Base-by-base conservation (phyloP, 2,888 invertebrate genomes). In the Trissolcus japonicus region DNA sequence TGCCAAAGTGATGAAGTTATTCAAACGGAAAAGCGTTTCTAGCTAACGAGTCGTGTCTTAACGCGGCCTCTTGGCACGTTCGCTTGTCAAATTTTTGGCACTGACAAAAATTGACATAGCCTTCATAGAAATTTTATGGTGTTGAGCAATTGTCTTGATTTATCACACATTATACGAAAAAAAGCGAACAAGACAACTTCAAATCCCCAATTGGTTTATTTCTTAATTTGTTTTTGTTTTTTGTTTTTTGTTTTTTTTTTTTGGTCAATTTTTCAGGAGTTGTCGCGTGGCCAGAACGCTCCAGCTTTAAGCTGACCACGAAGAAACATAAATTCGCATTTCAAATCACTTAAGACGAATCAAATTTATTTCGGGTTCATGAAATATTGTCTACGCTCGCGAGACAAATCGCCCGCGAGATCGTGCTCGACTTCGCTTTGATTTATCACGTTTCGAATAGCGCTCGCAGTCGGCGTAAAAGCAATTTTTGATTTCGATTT, bases 51-150 rank as follows among this genome's bases (percentile, higher is more conserved):
- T 84, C 85, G 83, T 80, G 78, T 79, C 81, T 76, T 79, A 81
- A 81, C 81, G 78, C 79, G 80, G 69, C 57, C 78, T 72, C 80
- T 85, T 85, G 85, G 84, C 85, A 85, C 82, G 71, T 73, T 51
- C 60, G 77, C 79, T 75, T 82, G 84, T 83, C 79, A 79, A 80
- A 82, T 83, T 80, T 55, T 86, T 86, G 86, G 86, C 86, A 86
- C 80, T 16, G 9, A 78, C 76, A 74, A 63, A 73, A 78, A 75
- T 73, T 62, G 69, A 75, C 53, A 73, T 66, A 76, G 68, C 62
- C 72, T 68, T 74, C 68, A 54, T 29, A 25, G 25, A 56, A 55
- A 61, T 66, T 48, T 56, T 60, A 76, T 79, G 76, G 62, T 78
- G 76, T 78, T 25, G 25, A 4, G 25, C 25, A 25, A 25, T 25